These are phyloP conservation scores for Esox lucius DNA, from an alignment of 2,797 vertebrate species.

Conservation along the genomic window DNA sequence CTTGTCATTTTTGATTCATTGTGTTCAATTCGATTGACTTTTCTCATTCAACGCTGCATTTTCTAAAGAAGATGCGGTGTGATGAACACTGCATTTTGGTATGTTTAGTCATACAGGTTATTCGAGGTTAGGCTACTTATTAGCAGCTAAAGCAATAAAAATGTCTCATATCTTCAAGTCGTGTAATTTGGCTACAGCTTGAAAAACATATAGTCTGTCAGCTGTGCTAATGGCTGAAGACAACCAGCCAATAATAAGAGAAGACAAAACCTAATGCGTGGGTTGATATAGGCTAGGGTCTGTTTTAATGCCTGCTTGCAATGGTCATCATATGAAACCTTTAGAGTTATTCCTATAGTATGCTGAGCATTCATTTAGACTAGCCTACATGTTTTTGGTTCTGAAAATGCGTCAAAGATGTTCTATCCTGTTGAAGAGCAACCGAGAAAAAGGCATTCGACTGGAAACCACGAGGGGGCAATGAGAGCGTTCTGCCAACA, in stretches of 20 bases:
- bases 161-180: background rate
- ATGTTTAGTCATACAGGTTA: constrained; percentile 1
- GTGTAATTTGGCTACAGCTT: background rate
- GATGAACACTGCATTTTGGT: background rate
- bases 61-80: background rate
- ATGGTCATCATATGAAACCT: background rate
- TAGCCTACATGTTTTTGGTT: background rate
- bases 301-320: too few relatives aligned
- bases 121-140: background rate
- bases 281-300: background rate
- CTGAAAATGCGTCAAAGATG: constrained; percentile 53
- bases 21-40: constrained; percentile 32
- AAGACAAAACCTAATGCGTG: constrained; percentile 16
- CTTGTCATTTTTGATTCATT: constrained; percentile 30
- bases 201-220: background rate
- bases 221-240: constrained; percentile 7
- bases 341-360: background rate
- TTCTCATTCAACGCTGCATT: constrained; percentile 12
- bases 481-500: constrained; percentile 71
- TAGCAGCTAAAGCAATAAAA: background rate
- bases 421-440: constrained; percentile 23
- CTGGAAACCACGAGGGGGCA: constrained; percentile 67
- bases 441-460: constrained; percentile 45
- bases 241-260: background rate
- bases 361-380: background rate